Percentiles rank a stretch among this genome's conserved stretches.
phyloP scores from a whole-genome alignment of 2,888 invertebrate species.

The Diabrotica balteata region DNA sequence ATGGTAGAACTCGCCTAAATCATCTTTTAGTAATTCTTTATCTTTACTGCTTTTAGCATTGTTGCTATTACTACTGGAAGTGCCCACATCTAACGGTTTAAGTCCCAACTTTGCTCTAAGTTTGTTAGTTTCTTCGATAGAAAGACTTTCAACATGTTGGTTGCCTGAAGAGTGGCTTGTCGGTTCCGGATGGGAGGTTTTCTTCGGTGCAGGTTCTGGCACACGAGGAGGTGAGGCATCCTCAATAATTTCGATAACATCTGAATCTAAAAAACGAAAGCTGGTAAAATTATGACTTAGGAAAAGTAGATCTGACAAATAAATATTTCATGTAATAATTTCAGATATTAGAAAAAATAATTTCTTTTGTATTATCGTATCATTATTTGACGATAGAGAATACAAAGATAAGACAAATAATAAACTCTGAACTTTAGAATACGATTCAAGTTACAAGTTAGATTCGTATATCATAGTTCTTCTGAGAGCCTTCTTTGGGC shows the following conservation, averaged over 20 bases:
- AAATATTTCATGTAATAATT: too few relatives aligned
- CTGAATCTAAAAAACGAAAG: slow-evolving; percentile 48
- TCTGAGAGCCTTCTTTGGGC: too few relatives aligned
- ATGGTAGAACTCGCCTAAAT: slow-evolving; percentile 84
- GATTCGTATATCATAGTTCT: too few relatives aligned
- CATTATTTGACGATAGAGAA: too few relatives aligned
- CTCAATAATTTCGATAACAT: slow-evolving; percentile 54
- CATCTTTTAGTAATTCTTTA: slow-evolving; percentile 63
- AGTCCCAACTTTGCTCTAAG: slow-evolving; percentile 91
- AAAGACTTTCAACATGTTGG: slow-evolving; percentile 67
- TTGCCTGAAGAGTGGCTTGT: slow-evolving; percentile 6
- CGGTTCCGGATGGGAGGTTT: background rate
- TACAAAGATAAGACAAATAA: too few relatives aligned
- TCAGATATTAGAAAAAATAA: too few relatives aligned
- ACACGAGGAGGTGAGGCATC: slow-evolving; percentile 49
- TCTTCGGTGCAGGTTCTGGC: slow-evolving; percentile 55
- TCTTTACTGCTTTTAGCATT: slow-evolving; percentile 59
- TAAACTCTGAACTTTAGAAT: too few relatives aligned
- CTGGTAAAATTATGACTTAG: too few relatives aligned
- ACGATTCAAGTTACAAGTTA: too few relatives aligned
- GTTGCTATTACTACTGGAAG: slow-evolving; percentile 25
- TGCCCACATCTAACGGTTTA: slow-evolving; percentile 82
- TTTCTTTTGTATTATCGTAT: too few relatives aligned
- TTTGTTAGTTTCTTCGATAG: slow-evolving; percentile 86
- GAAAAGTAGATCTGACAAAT: too few relatives aligned